Evolutionary conservation across 2,113 vertebrate species (phyloP).

Genomic region (Quiscalus mexicanus): DNA sequence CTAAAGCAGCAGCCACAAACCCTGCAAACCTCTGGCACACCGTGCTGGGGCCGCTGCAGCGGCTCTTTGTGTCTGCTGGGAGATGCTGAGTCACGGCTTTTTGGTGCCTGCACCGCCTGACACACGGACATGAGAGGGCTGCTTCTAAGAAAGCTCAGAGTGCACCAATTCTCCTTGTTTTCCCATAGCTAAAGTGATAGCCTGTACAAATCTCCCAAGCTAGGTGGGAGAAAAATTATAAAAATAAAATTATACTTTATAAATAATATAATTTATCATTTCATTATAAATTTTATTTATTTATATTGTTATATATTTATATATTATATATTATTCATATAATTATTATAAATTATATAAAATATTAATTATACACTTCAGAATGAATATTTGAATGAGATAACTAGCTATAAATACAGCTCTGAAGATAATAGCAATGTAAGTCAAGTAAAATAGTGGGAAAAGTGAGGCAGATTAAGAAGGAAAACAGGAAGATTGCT

Average conservation of each 20-base stretch:
- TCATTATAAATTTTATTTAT: too few relatives aligned
- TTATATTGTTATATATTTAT: too few relatives aligned
- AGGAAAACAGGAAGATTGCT: background rate
- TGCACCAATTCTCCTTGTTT: background rate
- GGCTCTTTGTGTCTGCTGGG: background rate
- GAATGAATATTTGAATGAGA: background rate
- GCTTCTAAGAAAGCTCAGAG: background rate
- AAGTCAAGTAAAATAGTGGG: background rate
- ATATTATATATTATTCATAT: too few relatives aligned
- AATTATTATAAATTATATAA: too few relatives aligned
- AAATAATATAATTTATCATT: too few relatives aligned
- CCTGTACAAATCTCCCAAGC: background rate
- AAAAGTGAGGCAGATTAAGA: background rate
- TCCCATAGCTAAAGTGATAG: background rate
- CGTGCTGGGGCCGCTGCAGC: rapidly evolving
- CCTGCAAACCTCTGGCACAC: background rate
- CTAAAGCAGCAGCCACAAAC: background rate
- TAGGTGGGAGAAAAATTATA: background rate
- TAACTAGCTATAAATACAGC: background rate
- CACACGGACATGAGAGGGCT: background rate
- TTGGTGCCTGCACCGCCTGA: background rate
- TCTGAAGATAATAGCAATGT: background rate
- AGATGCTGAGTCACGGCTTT: background rate
- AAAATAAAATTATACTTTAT: background rate
- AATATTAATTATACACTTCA: background rate